Conservation (phyloP, 2,113 vertebrate genomes). For the Hirundichthys speculiger region DNA sequence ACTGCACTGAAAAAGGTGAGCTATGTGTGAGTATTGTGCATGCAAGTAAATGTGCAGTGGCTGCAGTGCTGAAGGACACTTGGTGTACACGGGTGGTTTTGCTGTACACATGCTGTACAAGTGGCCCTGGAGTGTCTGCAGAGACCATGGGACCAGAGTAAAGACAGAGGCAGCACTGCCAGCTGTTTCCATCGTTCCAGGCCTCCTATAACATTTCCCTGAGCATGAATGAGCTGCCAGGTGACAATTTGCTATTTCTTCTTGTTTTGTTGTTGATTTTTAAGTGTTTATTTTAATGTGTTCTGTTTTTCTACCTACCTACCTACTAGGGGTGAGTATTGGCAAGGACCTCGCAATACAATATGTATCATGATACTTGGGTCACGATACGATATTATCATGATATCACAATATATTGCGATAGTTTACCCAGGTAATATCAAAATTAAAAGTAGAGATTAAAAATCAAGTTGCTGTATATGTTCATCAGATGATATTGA, state of each 20-base stretch:
- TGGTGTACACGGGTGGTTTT: conserved; percentile 51
- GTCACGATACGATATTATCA: no score
- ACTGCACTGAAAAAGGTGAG: conserved; percentile 38
- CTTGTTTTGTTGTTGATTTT: conserved; percentile 15
- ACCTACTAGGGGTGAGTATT: no score
- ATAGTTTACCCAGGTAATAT: no score
- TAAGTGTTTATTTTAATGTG: conserved; percentile 11
- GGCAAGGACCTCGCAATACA: no score
- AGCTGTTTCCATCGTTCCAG: conserved; percentile 64
- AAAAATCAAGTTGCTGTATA: no score
- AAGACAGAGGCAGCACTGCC: conserved; percentile 52
- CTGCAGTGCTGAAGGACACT: conserved; percentile 49
- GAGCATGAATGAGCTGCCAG: conserved; percentile 64
- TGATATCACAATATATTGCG: no score
- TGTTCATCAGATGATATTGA: no score
- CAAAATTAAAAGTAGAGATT: no score
- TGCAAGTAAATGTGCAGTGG: conserved; percentile 11
- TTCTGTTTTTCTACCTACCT: no score
- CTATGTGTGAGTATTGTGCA: neutral
- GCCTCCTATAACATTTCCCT: conserved; percentile 67
- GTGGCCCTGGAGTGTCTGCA: conserved; percentile 50
- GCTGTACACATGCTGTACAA: conserved; percentile 58
- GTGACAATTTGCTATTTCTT: conserved; percentile 47
- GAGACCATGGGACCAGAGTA: conserved; percentile 45
- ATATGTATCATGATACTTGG: no score